A percentile compares a stretch with the other conserved stretches of the same genome.
phyloP scores from a whole-genome alignment of 2,888 invertebrate species.

The Drosophila neonasuta region DNA sequence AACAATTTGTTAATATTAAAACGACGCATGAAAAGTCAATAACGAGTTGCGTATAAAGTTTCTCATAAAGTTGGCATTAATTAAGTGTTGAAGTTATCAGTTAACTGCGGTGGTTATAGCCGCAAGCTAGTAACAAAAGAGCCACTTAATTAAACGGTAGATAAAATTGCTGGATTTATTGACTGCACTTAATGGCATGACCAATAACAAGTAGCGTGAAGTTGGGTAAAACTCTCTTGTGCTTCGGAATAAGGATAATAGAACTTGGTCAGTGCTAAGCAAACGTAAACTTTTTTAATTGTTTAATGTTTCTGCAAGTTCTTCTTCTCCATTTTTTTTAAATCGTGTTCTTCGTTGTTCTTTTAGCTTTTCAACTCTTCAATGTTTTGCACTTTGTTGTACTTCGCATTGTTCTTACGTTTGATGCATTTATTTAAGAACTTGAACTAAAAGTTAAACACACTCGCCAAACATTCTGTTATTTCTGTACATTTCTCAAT shows the following conservation, averaged over 20 bases:
- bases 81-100: constrained; percentile 13
- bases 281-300: constrained; percentile 69
- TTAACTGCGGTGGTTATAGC: constrained; percentile 13
- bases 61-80: constrained; percentile 2
- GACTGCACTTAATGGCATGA: constrained; percentile 20
- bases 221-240: constrained; percentile 6
- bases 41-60: background rate
- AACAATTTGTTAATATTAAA: constrained; percentile 2
- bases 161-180: constrained; percentile 29
- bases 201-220: constrained; percentile 27
- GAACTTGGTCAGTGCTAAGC: constrained; percentile 29
- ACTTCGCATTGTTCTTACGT: constrained; percentile 22
- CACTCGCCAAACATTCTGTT: background rate
- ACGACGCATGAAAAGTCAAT: background rate
- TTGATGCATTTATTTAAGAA: constrained; percentile 51
- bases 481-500: background rate
- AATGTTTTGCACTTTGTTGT: constrained; percentile 3
- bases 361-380: constrained; percentile 27
- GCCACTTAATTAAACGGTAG: constrained; percentile 25
- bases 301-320: constrained; percentile 64
- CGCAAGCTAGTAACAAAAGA: constrained; percentile 1
- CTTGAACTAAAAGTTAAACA: constrained; percentile 2
- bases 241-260: constrained; percentile 27
- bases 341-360: constrained; percentile 36
- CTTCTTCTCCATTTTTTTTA: constrained; percentile 9